phyloP scores from a whole-genome alignment of 2,797 vertebrate species.

The Myotis daubentonii region DNA sequence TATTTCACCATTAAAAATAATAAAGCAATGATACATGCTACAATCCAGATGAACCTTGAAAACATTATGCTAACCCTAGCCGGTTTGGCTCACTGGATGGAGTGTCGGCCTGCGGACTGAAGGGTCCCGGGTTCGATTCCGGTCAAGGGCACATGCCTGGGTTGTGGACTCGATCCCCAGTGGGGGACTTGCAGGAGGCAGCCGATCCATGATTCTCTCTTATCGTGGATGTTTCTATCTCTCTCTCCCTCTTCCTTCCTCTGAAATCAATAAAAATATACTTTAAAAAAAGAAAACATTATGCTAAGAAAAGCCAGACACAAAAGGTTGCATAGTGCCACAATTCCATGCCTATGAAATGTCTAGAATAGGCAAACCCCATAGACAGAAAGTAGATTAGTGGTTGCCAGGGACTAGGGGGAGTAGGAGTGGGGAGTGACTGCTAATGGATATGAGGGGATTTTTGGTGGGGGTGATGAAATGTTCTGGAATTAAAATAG shows the following conservation, averaged over 20 bases:
- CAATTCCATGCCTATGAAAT: not conserved
- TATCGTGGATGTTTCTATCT: too few relatives aligned
- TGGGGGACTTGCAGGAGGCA: too few relatives aligned
- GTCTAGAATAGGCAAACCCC: not conserved
- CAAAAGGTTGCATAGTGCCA: not conserved
- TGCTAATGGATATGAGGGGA: not conserved
- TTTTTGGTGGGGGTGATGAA: not conserved
- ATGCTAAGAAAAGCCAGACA: not conserved
- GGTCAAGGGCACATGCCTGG: too few relatives aligned
- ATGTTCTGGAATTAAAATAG: not conserved
- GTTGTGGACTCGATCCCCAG: too few relatives aligned
- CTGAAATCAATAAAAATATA: too few relatives aligned
- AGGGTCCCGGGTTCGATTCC: too few relatives aligned
- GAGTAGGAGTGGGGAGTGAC: not conserved
- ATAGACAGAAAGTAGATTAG: not conserved
- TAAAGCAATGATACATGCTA: not conserved
- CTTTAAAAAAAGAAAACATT: not conserved
- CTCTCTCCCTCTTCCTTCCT: too few relatives aligned
- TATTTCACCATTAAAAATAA: constrained; percentile 2
- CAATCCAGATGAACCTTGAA: not conserved
- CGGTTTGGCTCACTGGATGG: too few relatives aligned
- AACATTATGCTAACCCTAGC: not conserved
- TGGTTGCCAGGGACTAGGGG: not conserved
- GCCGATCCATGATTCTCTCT: too few relatives aligned
- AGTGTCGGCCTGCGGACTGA: too few relatives aligned